These are phyloP conservation scores for Leptinotarsa undecemlineata DNA, from an alignment of 1,140 invertebrate genomes.

Conservation along the genomic window DNA sequence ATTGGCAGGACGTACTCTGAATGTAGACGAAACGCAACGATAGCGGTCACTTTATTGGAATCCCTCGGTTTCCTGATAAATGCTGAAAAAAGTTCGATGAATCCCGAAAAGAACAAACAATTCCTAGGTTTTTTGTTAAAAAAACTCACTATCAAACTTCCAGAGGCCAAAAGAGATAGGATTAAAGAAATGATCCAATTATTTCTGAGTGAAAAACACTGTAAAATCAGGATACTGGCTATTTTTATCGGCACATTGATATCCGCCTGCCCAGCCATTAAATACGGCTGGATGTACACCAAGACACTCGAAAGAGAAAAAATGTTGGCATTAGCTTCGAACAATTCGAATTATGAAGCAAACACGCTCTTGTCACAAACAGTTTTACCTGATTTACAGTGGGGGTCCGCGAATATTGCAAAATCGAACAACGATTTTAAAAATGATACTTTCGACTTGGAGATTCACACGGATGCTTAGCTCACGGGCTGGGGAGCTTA, in stretches of 20 bases:
- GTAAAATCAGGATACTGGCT: slow-evolving; percentile 14
- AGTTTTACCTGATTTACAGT: slow-evolving; percentile 13
- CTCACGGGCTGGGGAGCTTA: slow-evolving; percentile 13
- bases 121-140: slow-evolving; percentile 33
- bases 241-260: slow-evolving; percentile 5
- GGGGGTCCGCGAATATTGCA: slow-evolving; percentile 24
- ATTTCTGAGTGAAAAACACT: neutral
- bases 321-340: neutral
- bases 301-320: slow-evolving; percentile 26
- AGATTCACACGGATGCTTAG: slow-evolving; percentile 28
- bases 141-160: slow-evolving; percentile 20
- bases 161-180: slow-evolving; percentile 19
- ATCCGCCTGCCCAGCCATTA: slow-evolving; percentile 6
- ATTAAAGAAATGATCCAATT: slow-evolving; percentile 21
- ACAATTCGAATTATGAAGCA: neutral
- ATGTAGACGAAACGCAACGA: slow-evolving; percentile 15
- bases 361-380: neutral
- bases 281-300: slow-evolving; percentile 26
- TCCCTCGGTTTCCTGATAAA: slow-evolving; percentile 33
- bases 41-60: slow-evolving; percentile 13
- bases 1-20: slow-evolving; percentile 18
- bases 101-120: slow-evolving; percentile 1
- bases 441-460: slow-evolving; percentile 4
- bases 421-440: slow-evolving; percentile 25
- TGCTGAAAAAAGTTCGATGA: slow-evolving; percentile 25